Percentiles rank a stretch among this genome's conserved stretches.
phyloP scores from a whole-genome alignment of 1,140 invertebrate species.

The Dendroctonus ponderosae region DNA sequence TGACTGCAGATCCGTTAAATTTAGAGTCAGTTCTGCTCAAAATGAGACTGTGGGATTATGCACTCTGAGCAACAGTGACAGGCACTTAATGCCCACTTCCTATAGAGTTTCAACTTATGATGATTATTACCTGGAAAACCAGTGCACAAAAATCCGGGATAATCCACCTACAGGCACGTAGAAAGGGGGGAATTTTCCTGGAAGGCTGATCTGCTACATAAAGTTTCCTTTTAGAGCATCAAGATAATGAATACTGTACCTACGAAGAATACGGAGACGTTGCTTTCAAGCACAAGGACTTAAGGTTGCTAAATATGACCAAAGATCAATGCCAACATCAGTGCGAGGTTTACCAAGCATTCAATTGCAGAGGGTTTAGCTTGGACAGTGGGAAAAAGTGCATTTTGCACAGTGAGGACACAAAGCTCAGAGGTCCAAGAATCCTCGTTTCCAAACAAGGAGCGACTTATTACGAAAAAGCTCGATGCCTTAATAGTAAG shows the following conservation, averaged over 20 bases:
- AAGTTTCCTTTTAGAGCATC: not conserved
- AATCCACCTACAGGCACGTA: not conserved
- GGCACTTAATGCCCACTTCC: conserved; percentile 61
- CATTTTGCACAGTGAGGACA: conserved; percentile 55
- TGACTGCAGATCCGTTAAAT: conserved; percentile 53
- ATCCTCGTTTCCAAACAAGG: conserved; percentile 46
- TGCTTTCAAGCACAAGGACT: conserved; percentile 40
- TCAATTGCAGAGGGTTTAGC: conserved; percentile 46
- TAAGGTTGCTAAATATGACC: conserved; percentile 35
- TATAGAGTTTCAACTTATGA: conserved; percentile 61
- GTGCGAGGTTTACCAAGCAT: conserved; percentile 40
- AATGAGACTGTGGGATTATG: conserved; percentile 54
- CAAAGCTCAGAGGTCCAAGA: conserved; percentile 53
- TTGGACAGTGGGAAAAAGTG: conserved; percentile 42
- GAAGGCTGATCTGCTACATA: no score
- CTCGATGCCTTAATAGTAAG: conserved; percentile 55
- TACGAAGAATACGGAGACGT: conserved; percentile 49
- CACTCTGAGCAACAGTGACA: conserved; percentile 58
- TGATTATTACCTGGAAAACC: conserved; percentile 65
- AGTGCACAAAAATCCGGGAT: conserved; percentile 49
- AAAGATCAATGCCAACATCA: conserved; percentile 45
- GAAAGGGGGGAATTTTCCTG: not conserved
- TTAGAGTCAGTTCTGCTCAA: conserved; percentile 43
- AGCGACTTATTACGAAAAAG: conserved; percentile 53
- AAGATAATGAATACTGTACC: conserved; percentile 41